Evolutionary conservation across 2,888 invertebrate species (phyloP).

Genomic region (Cyaniris semiargus): DNA sequence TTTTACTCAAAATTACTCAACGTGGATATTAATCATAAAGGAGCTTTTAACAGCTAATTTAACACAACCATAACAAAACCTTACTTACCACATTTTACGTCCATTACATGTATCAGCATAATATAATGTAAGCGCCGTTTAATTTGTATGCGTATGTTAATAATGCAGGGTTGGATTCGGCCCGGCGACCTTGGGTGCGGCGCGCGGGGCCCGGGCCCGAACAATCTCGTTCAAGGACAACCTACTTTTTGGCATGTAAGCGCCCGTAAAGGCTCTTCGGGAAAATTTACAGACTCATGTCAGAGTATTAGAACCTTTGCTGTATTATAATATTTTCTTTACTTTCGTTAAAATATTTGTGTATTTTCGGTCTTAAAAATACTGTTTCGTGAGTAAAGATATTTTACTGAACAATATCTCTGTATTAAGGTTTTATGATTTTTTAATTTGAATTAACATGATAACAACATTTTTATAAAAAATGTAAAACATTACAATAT

Average conservation of each 20-base stretch:
- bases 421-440: background rate
- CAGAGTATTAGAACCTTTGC: background rate
- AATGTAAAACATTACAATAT: background rate
- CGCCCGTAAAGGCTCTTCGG: constrained; percentile 2
- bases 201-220: background rate
- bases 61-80: background rate
- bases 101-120: background rate
- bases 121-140: background rate
- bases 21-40: background rate
- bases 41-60: background rate
- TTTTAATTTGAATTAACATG: background rate
- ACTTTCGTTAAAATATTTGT: background rate
- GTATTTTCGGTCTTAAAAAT: background rate
- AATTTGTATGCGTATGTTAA: constrained; percentile 20
- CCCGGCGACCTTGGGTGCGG: constrained; percentile 11
- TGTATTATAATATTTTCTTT: background rate
- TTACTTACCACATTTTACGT: background rate
- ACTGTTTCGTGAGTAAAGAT: background rate
- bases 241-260: constrained; percentile 16
- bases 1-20: background rate
- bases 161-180: constrained; percentile 1
- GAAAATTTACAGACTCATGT: constrained; percentile 5
- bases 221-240: constrained; percentile 17
- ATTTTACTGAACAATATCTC: background rate
- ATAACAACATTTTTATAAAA: background rate